These are phyloP conservation scores for Catharus ustulatus DNA, from an alignment of 2,797 vertebrate genomes.

Conservation along the genomic window DNA sequence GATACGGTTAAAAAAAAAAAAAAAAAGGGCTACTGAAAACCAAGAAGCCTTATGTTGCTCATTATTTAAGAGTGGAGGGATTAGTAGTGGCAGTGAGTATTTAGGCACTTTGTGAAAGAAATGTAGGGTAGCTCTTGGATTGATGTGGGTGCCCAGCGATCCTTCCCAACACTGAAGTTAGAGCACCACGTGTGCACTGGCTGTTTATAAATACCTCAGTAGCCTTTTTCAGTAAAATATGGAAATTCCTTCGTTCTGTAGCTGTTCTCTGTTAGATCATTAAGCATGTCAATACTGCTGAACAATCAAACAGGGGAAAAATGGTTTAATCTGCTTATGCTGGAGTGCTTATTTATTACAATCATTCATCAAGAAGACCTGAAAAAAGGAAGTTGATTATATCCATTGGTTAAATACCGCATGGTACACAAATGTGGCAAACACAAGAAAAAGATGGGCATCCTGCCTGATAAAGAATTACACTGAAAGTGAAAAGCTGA, in stretches of 20 bases:
- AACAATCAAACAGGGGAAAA: constrained; percentile 67
- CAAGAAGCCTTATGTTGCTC: constrained; percentile 13
- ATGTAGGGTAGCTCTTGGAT: constrained; percentile 11
- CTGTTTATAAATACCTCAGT: constrained; percentile 60
- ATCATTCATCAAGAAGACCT: constrained; percentile 68
- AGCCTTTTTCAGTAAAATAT: constrained; percentile 61
- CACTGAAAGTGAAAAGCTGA: constrained; percentile 80
- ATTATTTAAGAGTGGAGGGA: constrained; percentile 67
- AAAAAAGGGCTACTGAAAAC: not conserved
- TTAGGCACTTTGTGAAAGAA: constrained; percentile 59
- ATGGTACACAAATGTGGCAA: constrained; percentile 45
- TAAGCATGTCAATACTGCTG: constrained; percentile 73
- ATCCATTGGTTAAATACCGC: constrained; percentile 68
- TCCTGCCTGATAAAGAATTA: constrained; percentile 79
- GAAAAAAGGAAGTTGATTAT: constrained; percentile 49
- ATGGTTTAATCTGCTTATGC: constrained; percentile 71
- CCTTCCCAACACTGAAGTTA: not conserved
- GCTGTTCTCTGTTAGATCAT: constrained; percentile 73
- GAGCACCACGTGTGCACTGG: not conserved
- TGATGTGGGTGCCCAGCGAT: constrained; percentile 30
- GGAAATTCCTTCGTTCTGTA: constrained; percentile 71
- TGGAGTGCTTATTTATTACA: constrained; percentile 69
- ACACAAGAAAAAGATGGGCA: constrained; percentile 74
- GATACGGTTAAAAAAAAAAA: not conserved
- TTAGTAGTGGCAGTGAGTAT: constrained; percentile 19